Base-by-base conservation (phyloP, 2,888 invertebrate genomes). In the Octodonta nipae region DNA sequence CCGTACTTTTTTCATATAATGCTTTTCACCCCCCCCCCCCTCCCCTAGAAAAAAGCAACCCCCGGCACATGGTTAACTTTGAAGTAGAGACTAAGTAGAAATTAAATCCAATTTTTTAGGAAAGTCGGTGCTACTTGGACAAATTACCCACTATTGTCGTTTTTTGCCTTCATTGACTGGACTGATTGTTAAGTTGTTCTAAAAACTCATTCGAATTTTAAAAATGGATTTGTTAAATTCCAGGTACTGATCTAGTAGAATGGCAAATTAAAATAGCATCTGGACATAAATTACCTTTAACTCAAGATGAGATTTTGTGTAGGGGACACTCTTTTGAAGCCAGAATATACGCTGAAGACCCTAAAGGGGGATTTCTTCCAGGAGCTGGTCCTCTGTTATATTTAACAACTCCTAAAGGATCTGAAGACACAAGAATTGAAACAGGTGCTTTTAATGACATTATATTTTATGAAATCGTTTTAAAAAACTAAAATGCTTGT, bases 241-340 rank as follows among this genome's bases (percentile, higher is more conserved):
- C 28, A 73, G 73, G 76, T 10, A 83, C 84, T 0, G 98, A 98
- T 66, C 69, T 98, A 40, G 98, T 98, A 0, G 95, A 98, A 57
- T 98, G 96, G 98, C 98, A 98, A 62, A 64, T 89, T 5, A 74
- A 77, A 55, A 75, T 95, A 26, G 95, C 96, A 1, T 71, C 83
- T 16, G 93, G 95, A 0, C 88, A 92, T 55, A 68, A 70, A 25
- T 62, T 96, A 8, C 93, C 95, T 0, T 43, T 81, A 0, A 68
- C 64, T 0, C 96, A 98, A 56, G 71, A 78, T 0, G 72, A 92
- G 40, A 79, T 96, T 28, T 55, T 61, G 4, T 64, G 83, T 1
- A 69, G 65, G 0, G 95, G 96, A 0, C 92, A 95, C 61, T 80
- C 96, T 0, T 88, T 98, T 46, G 96, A 98, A 64, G 93, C 93